Evolutionary conservation across 2,797 vertebrate genomes (phyloP).

Genomic region (Zonotrichia albicollis): DNA sequence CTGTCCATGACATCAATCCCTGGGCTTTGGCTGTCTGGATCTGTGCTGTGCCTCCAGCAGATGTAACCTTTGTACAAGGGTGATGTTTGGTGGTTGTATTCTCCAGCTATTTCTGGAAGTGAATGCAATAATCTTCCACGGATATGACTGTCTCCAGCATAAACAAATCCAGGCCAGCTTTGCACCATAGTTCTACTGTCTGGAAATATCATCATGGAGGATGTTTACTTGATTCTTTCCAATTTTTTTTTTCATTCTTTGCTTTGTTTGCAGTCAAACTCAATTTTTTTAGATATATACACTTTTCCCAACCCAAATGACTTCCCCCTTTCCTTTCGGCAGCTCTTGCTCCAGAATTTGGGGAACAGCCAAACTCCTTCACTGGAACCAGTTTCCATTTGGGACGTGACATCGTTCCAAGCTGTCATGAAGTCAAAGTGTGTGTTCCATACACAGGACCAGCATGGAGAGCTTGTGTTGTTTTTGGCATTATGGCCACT

Average conservation of each 20-base stretch:
- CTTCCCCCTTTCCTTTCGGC: background rate
- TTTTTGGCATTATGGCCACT: background rate
- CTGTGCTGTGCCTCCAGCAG: background rate
- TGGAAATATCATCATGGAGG: conserved; percentile 43
- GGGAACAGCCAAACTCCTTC: background rate
- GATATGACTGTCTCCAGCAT: conserved; percentile 53
- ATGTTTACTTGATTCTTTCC: conserved; percentile 37
- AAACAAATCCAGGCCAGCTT: conserved; percentile 47
- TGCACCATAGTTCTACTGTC: background rate
- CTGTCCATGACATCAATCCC: background rate
- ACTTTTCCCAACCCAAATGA: background rate
- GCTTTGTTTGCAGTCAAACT: conserved; percentile 25
- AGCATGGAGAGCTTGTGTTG: background rate
- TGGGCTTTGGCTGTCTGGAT: background rate
- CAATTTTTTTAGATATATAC: background rate
- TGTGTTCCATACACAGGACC: background rate
- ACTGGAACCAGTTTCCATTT: background rate
- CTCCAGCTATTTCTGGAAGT: conserved; percentile 49
- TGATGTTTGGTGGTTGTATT: background rate
- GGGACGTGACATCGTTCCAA: background rate
- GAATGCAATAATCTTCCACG: conserved; percentile 5
- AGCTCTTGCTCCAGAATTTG: background rate
- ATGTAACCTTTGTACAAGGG: background rate
- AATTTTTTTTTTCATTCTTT: background rate
- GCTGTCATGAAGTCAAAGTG: background rate